phyloP scores from a whole-genome alignment of 2,113 vertebrate genomes.

The Rynchops niger region DNA sequence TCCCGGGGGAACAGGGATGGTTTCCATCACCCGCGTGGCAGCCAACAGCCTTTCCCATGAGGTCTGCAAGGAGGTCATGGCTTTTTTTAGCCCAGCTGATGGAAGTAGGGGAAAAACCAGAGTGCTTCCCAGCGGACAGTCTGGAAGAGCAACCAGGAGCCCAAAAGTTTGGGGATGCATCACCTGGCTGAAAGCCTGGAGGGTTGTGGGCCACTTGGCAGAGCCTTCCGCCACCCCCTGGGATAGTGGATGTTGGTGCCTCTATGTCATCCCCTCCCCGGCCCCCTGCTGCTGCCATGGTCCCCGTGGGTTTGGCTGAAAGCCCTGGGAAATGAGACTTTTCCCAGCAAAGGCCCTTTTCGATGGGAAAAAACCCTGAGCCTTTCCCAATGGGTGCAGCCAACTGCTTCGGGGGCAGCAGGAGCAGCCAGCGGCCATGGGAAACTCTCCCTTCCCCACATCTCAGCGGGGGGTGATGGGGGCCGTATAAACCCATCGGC shows the following conservation, averaged over 20 bases:
- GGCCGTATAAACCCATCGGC: background rate
- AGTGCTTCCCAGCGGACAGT: background rate
- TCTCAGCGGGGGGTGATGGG: background rate
- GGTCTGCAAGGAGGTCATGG: rapidly evolving
- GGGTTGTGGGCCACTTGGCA: rapidly evolving
- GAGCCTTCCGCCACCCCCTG: rapidly evolving
- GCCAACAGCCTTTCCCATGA: background rate
- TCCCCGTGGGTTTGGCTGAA: background rate
- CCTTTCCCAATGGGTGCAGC: background rate
- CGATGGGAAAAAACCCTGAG: background rate
- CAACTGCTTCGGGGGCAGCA: background rate
- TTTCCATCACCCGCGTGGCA: background rate
- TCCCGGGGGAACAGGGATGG: background rate
- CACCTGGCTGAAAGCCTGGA: background rate
- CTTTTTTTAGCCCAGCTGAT: background rate
- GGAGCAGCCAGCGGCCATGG: background rate
- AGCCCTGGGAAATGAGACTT: background rate
- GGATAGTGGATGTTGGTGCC: background rate
- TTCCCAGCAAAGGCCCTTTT: constrained; percentile 1
- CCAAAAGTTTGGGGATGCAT: background rate
- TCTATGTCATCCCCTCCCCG: background rate
- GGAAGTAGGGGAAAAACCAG: rapidly evolving
- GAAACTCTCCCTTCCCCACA: background rate
- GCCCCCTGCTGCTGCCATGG: background rate
- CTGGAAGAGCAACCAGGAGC: background rate